These are phyloP conservation scores for Cephus sareptanus DNA, from an alignment of 2,888 invertebrate species.

Conservation along the genomic window DNA sequence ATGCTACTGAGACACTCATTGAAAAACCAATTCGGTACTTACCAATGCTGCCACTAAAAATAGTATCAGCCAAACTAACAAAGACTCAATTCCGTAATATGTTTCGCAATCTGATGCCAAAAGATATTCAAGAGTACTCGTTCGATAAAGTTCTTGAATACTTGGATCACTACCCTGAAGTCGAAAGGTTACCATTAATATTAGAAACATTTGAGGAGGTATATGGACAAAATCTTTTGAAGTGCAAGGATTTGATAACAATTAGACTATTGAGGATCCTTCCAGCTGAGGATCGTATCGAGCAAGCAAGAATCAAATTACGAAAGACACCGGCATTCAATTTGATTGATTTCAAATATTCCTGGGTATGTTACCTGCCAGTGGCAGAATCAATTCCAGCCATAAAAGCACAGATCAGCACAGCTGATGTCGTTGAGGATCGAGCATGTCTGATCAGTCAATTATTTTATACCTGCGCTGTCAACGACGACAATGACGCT, in stretches of 20 bases:
- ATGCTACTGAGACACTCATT: slow-evolving; percentile 35
- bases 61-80: slow-evolving; percentile 30
- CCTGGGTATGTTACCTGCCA: slow-evolving; percentile 52
- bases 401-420: slow-evolving; percentile 42
- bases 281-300: slow-evolving; percentile 40
- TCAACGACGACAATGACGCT: slow-evolving; percentile 50
- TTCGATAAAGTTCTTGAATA: slow-evolving; percentile 25
- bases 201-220: slow-evolving; percentile 35
- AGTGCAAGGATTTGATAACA: slow-evolving; percentile 28
- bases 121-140: slow-evolving; percentile 14
- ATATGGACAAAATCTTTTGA: slow-evolving; percentile 39
- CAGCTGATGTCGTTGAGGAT: slow-evolving; percentile 17
- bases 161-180: slow-evolving; percentile 41
- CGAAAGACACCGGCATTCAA: slow-evolving; percentile 14
- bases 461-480: slow-evolving; percentile 51
- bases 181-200: slow-evolving; percentile 33
- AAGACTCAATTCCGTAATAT: slow-evolving; percentile 39
- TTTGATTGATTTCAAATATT: background rate
- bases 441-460: slow-evolving; percentile 36
- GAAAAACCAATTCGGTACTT: slow-evolving; percentile 38
- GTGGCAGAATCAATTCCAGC: slow-evolving; percentile 36
- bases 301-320: slow-evolving; percentile 42
- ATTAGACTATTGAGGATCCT: slow-evolving; percentile 36
- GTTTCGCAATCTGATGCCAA: slow-evolving; percentile 39
- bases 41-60: slow-evolving; percentile 36